Base-by-base conservation (phyloP, 2,888 invertebrate genomes). In the Epinotia demarniana region DNA sequence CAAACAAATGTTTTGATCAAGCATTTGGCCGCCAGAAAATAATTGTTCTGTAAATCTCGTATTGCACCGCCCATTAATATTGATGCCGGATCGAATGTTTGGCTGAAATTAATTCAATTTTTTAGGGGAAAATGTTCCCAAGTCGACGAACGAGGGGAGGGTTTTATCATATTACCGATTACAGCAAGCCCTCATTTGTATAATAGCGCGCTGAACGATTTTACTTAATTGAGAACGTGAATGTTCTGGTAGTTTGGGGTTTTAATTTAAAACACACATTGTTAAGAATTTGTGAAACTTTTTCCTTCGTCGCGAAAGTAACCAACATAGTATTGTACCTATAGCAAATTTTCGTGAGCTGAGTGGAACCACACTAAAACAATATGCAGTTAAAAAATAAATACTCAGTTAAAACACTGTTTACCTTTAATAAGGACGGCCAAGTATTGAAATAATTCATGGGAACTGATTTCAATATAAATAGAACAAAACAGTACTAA, bases 151-250 rank as follows among this genome's bases (percentile, higher is more conserved):
- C 78, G 78, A 81, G 84, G 82, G 87, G 88, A 84, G 84, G 82
- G 81, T 86, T 88, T 90, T 92, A 92, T 92, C 91, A 90, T 88
- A 91, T 92, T 92, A 92, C 90, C 82, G 89, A 90, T 90, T 91
- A 86, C 89, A 86, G 86, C 87, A 79, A 80, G 81, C 85, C 84
- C 86, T 85, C 85, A 84, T 84, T 87, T 84, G 83, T 88, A 90
- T 91, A 92, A 92, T 90, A 89, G 88, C 87, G 81, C 80, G 82
- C 82, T 82, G 84, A 84, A 87, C 86, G 86, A 87, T 88, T 86
- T 89, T 86, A 82, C 82, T 78, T 83, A 89, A 89, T 89, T 89
- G 86, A 84, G 85, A 86, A 88, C 80, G 85, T 83, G 83, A 85
- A 85, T 85, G 79, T 80, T 79, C 80, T 80, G 82, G 8, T 23